phyloP scores from a whole-genome alignment of 2,113 vertebrate species.

The Halichoerus grypus region DNA sequence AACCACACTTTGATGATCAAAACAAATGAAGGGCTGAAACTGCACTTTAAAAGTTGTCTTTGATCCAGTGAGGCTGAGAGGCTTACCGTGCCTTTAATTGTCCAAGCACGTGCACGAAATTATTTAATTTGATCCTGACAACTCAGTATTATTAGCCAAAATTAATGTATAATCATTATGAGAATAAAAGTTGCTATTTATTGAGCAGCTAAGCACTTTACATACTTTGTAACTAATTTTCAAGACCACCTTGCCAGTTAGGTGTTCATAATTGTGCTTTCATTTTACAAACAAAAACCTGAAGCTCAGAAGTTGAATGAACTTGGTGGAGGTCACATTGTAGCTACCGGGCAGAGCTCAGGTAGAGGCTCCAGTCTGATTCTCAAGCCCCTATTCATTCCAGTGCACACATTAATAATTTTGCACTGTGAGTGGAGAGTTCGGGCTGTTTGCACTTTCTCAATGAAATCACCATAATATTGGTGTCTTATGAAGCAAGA shows the following conservation, averaged over 20 bases:
- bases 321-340: neutral
- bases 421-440: accelerated
- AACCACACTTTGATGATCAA: neutral
- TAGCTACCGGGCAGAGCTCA: neutral
- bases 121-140: neutral
- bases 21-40: neutral
- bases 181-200: neutral
- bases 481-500: neutral
- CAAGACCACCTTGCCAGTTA: neutral
- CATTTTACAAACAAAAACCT: slow-evolving; percentile 23
- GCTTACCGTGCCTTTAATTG: neutral
- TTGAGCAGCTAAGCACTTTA: neutral
- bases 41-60: neutral
- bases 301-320: slow-evolving; percentile 5
- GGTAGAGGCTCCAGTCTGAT: neutral
- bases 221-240: neutral
- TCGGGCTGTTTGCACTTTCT: neutral
- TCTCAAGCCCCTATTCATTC: neutral
- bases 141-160: neutral
- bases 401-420: neutral
- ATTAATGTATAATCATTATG: neutral
- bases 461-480: accelerated
- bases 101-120: neutral
- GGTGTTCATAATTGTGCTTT: neutral
- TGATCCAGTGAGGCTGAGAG: neutral